phyloP scores from a whole-genome alignment of 2,113 vertebrate species.

The Rostratula benghalensis region DNA sequence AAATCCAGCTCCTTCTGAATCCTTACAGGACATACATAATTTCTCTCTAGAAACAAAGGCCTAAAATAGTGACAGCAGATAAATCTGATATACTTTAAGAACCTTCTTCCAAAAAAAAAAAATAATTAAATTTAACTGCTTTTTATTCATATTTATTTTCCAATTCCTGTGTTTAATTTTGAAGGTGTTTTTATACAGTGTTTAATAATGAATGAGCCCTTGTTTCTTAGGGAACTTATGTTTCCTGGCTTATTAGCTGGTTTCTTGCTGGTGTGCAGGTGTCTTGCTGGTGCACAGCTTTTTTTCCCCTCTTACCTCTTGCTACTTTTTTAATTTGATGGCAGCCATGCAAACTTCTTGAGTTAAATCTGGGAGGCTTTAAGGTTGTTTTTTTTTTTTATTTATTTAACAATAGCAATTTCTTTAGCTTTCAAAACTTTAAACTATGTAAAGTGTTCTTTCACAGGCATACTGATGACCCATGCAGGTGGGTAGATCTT shows the following conservation, averaged over 20 bases:
- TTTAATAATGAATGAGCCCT: conserved; percentile 57
- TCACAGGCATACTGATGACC: conserved; percentile 14
- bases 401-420: background rate
- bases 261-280: conserved; percentile 38
- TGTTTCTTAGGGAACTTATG: conserved; percentile 69
- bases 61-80: conserved; percentile 2
- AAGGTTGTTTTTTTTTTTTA: background rate
- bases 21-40: conserved; percentile 13
- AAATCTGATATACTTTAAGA: background rate
- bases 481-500: conserved; percentile 33
- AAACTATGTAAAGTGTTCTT: background rate
- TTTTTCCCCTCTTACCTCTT: conserved; percentile 16
- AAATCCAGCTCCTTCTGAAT: conserved; percentile 34
- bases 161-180: background rate
- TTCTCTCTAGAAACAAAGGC: conserved; percentile 69
- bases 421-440: background rate
- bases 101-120: background rate
- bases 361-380: background rate
- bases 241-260: conserved; percentile 48
- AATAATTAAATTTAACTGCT: background rate
- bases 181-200: background rate
- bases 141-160: background rate
- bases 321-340: background rate
- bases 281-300: conserved; percentile 33
- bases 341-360: conserved; percentile 13